Conservation (phyloP, 2,113 vertebrate species). For the Apteryx owenii region DNA sequence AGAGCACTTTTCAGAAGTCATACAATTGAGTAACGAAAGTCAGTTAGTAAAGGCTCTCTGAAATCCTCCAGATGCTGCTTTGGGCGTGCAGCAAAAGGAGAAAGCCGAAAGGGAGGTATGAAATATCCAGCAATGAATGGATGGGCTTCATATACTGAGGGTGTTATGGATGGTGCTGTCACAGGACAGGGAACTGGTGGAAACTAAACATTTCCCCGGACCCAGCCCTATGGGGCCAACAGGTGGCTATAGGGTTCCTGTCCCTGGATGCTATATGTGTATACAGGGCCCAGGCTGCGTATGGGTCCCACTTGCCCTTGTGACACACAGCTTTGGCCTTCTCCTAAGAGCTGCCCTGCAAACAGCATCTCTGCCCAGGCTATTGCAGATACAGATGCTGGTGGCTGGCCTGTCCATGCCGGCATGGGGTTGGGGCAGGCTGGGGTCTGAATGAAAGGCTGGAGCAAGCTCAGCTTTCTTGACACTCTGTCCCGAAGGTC, state of each 20-base stretch:
- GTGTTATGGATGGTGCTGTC: not conserved
- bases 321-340: not conserved
- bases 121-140: not conserved
- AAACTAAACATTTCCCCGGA: not conserved
- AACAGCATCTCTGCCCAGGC: not conserved
- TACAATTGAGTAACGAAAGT: not conserved
- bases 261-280: not conserved
- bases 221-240: not conserved
- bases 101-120: not conserved
- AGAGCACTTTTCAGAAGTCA: not conserved
- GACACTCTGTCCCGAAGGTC: not conserved
- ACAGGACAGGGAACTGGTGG: not conserved
- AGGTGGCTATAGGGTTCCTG: not conserved
- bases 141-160: not conserved
- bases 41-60: not conserved
- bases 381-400: not conserved
- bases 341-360: no score
- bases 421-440: not conserved
- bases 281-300: not conserved
- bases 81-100: not conserved
- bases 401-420: not conserved
- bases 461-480: not conserved
- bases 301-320: not conserved
- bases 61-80: not conserved
- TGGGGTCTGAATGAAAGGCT: not conserved